Conservation (phyloP, 2,888 invertebrate genomes). For the Blomia tropicalis region DNA sequence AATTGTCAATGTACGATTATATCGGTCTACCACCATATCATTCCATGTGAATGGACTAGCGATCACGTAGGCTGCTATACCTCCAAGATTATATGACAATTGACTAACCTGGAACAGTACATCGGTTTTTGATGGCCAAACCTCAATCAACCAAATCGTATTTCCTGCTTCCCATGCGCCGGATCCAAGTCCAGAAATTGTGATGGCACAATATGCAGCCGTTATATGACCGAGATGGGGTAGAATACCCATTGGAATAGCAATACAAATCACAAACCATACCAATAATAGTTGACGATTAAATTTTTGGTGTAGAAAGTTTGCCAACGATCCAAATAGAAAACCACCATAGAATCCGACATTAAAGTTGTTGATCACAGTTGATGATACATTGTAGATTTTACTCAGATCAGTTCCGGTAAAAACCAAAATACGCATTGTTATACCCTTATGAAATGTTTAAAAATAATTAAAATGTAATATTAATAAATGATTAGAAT, state of each 20-base stretch:
- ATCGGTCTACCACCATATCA: not conserved
- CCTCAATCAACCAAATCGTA: not conserved
- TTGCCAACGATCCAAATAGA: not conserved
- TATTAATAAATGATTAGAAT: not conserved
- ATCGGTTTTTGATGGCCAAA: not conserved
- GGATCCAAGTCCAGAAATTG: not conserved
- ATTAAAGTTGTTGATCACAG: not conserved
- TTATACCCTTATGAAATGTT: not conserved
- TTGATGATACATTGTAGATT: not conserved
- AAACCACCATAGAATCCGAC: not conserved
- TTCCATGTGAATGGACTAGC: not conserved
- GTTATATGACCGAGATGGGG: not conserved
- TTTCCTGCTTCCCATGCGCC: constrained; percentile 4
- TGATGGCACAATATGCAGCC: not conserved
- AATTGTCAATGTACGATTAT: not conserved
- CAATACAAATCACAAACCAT: not conserved
- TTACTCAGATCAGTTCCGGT: not conserved
- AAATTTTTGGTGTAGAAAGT: not conserved
- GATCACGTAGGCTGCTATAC: not conserved
- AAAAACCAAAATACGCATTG: not conserved
- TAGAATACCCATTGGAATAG: not conserved
- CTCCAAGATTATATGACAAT: not conserved
- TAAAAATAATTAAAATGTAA: not conserved
- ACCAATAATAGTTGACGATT: not conserved
- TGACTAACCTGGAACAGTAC: constrained; percentile 6